A percentile compares a stretch with the other conserved stretches of the same genome.
These are phyloP conservation scores for Caranx melampygus DNA, from an alignment of 2,113 vertebrate genomes.

Conservation along the genomic window DNA sequence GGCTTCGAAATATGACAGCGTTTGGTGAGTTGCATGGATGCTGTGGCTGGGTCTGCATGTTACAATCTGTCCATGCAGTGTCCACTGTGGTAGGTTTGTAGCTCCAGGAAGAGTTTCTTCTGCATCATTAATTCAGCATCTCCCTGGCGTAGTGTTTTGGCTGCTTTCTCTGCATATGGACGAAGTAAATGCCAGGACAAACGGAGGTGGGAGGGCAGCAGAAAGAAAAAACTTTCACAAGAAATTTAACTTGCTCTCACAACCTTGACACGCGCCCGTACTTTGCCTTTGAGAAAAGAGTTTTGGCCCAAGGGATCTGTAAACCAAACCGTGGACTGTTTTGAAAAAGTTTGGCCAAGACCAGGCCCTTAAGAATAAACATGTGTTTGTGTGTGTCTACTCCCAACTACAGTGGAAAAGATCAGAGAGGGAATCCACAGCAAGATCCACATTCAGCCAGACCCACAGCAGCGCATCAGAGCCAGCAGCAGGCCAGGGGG, in stretches of 20 bases:
- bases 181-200: slow-evolving; percentile 58
- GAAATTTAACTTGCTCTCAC: slow-evolving; percentile 15
- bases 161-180: slow-evolving; percentile 45
- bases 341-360: slow-evolving; percentile 18
- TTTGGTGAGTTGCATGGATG: slow-evolving; percentile 44
- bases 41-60: slow-evolving; percentile 44
- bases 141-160: slow-evolving; percentile 63
- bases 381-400: slow-evolving; percentile 20
- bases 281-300: background rate
- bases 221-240: slow-evolving; percentile 32
- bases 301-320: background rate
- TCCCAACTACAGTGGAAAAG: slow-evolving; percentile 41
- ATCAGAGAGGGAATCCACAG: slow-evolving; percentile 58
- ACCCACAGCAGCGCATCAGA: slow-evolving; percentile 49
- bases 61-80: slow-evolving; percentile 53
- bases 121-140: slow-evolving; percentile 75
- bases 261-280: background rate
- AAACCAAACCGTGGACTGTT: slow-evolving; percentile 11
- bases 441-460: slow-evolving; percentile 48
- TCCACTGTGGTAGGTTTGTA: slow-evolving; percentile 45
- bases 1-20: slow-evolving; percentile 57
- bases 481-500: slow-evolving; percentile 36
- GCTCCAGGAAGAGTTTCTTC: slow-evolving; percentile 58
- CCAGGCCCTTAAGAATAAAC: slow-evolving; percentile 15
- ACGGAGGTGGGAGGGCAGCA: slow-evolving; percentile 55